A percentile compares a stretch with the other conserved stretches of the same genome.
Conservation (phyloP, 37 sponge, comb jelly and placozoan species). For the Ianthella basta region DNA sequence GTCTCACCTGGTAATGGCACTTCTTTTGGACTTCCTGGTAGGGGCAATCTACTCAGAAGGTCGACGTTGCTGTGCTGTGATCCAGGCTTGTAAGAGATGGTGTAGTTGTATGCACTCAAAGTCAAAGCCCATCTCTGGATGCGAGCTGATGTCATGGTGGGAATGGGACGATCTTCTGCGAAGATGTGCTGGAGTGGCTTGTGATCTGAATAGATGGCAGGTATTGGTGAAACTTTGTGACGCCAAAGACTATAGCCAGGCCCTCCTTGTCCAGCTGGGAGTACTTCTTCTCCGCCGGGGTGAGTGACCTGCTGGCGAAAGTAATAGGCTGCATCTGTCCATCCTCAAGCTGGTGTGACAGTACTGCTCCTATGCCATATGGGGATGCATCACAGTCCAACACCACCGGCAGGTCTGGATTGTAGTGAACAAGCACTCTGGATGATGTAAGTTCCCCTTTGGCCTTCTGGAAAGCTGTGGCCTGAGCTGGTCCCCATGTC, state of each 20-base stretch:
- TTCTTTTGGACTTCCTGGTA: neutral
- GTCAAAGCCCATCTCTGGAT: conserved; percentile 25
- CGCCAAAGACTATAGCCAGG: conserved; percentile 7
- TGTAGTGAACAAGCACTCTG: conserved; percentile 6
- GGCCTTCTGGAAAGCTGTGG: conserved; percentile 34
- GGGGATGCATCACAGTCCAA: conserved; percentile 1
- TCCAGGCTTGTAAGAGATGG: conserved; percentile 8
- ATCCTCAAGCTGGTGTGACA: conserved; percentile 3
- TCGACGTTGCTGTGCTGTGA: neutral
- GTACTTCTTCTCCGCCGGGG: conserved; percentile 28
- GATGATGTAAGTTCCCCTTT: conserved; percentile 19
- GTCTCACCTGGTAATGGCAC: conserved; percentile 21
- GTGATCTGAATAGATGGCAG: conserved; percentile 30
- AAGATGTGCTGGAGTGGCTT: conserved; percentile 35
- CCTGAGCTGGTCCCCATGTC: conserved; percentile 37
- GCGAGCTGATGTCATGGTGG: conserved; percentile 25
- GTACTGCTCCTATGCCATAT: conserved; percentile 26
- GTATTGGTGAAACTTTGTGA: conserved; percentile 17
- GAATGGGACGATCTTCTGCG: neutral
- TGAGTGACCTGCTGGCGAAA: conserved; percentile 10
- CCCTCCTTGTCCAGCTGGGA: conserved; percentile 38
- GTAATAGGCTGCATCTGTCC: neutral
- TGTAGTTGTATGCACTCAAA: conserved; percentile 24
- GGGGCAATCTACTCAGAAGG: conserved; percentile 26
- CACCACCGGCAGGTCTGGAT: neutral